These are phyloP conservation scores for Synergus gifuensis DNA, from an alignment of 2,888 invertebrate species.

Conservation along the genomic window DNA sequence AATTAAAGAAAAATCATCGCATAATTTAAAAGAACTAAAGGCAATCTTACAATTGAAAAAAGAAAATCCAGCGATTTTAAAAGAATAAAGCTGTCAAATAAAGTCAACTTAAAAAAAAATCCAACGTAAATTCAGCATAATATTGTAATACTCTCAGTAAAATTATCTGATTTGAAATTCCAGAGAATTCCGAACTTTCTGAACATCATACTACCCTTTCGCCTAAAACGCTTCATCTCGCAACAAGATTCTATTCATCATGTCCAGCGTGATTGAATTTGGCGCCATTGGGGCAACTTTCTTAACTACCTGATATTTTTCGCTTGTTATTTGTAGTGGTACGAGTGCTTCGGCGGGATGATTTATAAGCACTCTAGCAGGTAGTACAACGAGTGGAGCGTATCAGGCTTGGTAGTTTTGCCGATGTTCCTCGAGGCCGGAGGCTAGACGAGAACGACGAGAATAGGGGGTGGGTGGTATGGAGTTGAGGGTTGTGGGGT, in stretches of 20 bases:
- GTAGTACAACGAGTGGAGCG: conserved; percentile 24
- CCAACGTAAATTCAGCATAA: no score
- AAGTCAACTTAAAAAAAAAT: no score
- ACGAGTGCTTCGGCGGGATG: conserved; percentile 3
- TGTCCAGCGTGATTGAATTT: background rate
- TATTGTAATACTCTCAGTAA: no score
- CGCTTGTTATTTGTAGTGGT: conserved; percentile 1
- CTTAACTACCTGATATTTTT: conserved; percentile 15
- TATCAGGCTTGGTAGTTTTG: conserved; percentile 38
- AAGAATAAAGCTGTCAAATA: no score
- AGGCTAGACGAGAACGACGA: conserved; percentile 20
- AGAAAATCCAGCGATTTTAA: no score
- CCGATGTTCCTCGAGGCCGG: conserved; percentile 33
- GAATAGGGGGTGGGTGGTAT: background rate
- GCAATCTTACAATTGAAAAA: no score
- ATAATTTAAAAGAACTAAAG: no score
- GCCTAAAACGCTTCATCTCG: background rate
- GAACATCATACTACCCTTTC: background rate
- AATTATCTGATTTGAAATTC: no score
- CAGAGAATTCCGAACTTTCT: no score
- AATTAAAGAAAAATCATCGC: no score
- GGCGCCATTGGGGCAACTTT: background rate
- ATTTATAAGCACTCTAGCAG: conserved; percentile 31
- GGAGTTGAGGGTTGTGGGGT: background rate
- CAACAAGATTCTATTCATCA: background rate